These are phyloP conservation scores for Sapayoa aenigma DNA, from an alignment of 2,113 vertebrate species.

Conservation along the genomic window DNA sequence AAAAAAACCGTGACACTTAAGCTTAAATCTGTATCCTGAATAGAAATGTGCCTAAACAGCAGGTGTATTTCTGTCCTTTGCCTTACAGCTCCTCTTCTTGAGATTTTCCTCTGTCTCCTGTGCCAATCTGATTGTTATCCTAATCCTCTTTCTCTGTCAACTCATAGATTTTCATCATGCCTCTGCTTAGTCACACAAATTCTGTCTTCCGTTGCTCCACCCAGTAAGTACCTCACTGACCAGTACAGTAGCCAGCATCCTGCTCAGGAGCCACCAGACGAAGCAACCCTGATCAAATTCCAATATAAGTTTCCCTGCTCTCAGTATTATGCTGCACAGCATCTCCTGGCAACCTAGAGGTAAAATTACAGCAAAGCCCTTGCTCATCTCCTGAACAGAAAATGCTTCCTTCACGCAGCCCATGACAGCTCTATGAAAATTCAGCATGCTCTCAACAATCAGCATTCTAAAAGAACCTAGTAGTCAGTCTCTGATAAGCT, in stretches of 20 bases:
- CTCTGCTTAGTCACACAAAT: neutral
- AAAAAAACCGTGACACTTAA: neutral
- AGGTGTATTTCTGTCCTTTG: neutral
- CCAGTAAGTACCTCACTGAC: neutral
- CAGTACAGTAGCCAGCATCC: neutral
- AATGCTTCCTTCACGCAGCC: neutral
- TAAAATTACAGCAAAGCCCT: neutral
- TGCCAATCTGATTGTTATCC: neutral
- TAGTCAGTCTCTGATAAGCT: neutral
- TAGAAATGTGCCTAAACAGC: neutral
- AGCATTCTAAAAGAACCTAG: neutral
- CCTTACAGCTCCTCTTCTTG: neutral
- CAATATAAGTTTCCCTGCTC: accelerated
- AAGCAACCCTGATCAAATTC: accelerated
- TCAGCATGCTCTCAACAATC: accelerated
- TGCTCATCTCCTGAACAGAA: neutral
- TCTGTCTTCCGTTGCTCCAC: neutral
- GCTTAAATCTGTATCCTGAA: neutral
- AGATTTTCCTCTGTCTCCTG: neutral
- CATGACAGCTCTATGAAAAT: neutral
- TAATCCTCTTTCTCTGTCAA: neutral
- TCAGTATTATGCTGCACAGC: neutral
- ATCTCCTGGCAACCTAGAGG: neutral
- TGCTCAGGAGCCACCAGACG: neutral
- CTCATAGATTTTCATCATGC: neutral